Evolutionary conservation across 1,140 invertebrate species (phyloP).

Genomic region (Conus betulinus): DNA sequence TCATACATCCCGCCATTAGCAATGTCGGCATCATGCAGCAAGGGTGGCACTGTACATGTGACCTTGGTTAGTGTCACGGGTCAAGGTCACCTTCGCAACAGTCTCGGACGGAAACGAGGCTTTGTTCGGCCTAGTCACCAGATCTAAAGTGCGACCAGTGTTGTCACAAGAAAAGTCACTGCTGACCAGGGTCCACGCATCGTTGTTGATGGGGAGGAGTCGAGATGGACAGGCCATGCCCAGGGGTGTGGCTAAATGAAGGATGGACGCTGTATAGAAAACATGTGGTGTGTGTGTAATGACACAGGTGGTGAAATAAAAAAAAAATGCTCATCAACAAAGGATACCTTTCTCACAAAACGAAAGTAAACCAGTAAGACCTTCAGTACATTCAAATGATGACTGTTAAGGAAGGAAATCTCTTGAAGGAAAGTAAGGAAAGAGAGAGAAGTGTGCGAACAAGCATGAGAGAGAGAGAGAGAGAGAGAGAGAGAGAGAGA

Average conservation of each 20-base stretch:
- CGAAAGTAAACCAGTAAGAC: too few species aligned
- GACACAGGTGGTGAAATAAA: too few species aligned
- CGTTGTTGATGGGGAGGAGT: slow-evolving; percentile 39
- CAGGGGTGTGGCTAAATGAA: slow-evolving; percentile 46
- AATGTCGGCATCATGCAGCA: slow-evolving; percentile 52
- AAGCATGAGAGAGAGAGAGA: too few species aligned
- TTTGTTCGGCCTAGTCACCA: slow-evolving; percentile 44
- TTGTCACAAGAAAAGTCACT: slow-evolving; percentile 41
- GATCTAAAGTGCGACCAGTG: slow-evolving; percentile 40
- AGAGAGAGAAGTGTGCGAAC: too few species aligned
- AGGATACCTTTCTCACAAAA: too few species aligned
- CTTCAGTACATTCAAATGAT: too few species aligned
- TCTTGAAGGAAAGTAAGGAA: too few species aligned
- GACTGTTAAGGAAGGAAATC: too few species aligned
- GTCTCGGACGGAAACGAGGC: slow-evolving; percentile 31
- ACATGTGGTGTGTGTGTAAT: not conserved
- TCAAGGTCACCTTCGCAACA: slow-evolving; percentile 50
- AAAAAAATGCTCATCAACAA: too few species aligned
- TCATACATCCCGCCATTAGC: slow-evolving; percentile 52
- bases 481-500: too few species aligned
- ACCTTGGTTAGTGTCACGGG: slow-evolving; percentile 43
- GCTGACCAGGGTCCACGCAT: slow-evolving; percentile 42
- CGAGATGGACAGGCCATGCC: slow-evolving; percentile 51
- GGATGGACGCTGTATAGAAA: slow-evolving; percentile 48
- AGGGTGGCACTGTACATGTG: slow-evolving; percentile 51